Conservation (phyloP, 1,140 invertebrate species). For the Grapholita molesta region DNA sequence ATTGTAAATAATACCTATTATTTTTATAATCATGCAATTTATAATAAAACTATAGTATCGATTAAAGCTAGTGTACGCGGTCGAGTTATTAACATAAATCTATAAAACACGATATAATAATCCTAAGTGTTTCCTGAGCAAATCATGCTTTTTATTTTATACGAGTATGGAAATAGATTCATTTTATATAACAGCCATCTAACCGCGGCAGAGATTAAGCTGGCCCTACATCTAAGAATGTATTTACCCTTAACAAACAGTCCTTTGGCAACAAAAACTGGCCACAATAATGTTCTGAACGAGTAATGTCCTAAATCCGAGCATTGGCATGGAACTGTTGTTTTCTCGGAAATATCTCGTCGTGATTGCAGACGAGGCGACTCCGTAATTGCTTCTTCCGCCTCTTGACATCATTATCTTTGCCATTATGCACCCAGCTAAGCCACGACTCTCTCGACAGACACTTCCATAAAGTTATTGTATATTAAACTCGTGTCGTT, state of each 20-base stretch:
- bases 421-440: constrained; percentile 54
- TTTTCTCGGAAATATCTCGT: constrained; percentile 41
- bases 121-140: no score
- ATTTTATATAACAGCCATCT: no score
- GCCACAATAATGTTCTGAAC: constrained; percentile 38
- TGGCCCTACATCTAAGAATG: not conserved
- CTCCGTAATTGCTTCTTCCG: constrained; percentile 64
- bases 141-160: no score
- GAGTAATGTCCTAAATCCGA: constrained; percentile 34
- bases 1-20: no score
- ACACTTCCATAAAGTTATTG: constrained; percentile 35
- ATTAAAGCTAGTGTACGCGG: no score
- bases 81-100: no score
- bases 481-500: constrained; percentile 3
- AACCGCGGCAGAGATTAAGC: not conserved
- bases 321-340: constrained; percentile 44
- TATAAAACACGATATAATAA: no score
- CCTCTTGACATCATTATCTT: constrained; percentile 62
- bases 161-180: no score
- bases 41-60: no score
- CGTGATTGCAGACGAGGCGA: constrained; percentile 48
- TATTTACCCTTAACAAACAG: not conserved
- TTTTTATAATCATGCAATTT: no score
- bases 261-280: constrained; percentile 1
- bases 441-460: constrained; percentile 25